Percentiles rank a stretch among this genome's conserved stretches.
Conservation (phyloP, 1,140 invertebrate genomes). For the Phymastichus coffea region DNA sequence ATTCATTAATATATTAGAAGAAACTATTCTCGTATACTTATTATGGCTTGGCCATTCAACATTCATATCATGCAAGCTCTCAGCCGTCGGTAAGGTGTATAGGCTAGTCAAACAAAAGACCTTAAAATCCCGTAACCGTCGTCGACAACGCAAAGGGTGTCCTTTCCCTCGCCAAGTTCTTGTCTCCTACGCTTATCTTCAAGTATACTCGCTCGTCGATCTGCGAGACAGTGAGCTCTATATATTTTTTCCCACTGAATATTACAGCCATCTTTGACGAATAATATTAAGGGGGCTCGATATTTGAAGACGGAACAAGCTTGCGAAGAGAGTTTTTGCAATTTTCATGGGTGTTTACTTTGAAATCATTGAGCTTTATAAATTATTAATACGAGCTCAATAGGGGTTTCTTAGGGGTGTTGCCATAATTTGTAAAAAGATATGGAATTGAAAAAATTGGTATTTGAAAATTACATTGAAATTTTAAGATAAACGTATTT, state of each 20-base stretch:
- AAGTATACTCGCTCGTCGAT: constrained; percentile 16
- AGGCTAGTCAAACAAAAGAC: constrained; percentile 27
- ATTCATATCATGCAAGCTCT: too few relatives aligned
- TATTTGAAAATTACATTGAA: too few relatives aligned
- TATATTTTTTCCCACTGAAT: constrained; percentile 1
- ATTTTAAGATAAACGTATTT: too few relatives aligned
- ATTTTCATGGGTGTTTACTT: constrained; percentile 8
- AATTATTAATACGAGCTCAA: not conserved
- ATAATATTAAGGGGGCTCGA: constrained; percentile 12
- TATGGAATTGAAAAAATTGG: too few relatives aligned
- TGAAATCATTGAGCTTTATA: not conserved
- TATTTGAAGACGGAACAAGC: too few relatives aligned
- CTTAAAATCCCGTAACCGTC: constrained; percentile 23
- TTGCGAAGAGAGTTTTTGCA: too few relatives aligned
- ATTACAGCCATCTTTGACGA: constrained; percentile 12
- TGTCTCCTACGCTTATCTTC: constrained; percentile 22
- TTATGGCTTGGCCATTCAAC: too few relatives aligned
- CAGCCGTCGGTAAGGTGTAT: constrained; percentile 4
- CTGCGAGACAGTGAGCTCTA: not conserved
- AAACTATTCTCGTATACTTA: too few relatives aligned
- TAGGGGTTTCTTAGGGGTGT: too few relatives aligned
- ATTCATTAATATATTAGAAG: too few relatives aligned
- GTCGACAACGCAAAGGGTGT: not conserved
- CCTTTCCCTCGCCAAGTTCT: constrained; percentile 23
- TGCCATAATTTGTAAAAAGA: too few relatives aligned